Base-by-base conservation (phyloP, 2,888 invertebrate species). In the Adelphocoris suturalis region DNA sequence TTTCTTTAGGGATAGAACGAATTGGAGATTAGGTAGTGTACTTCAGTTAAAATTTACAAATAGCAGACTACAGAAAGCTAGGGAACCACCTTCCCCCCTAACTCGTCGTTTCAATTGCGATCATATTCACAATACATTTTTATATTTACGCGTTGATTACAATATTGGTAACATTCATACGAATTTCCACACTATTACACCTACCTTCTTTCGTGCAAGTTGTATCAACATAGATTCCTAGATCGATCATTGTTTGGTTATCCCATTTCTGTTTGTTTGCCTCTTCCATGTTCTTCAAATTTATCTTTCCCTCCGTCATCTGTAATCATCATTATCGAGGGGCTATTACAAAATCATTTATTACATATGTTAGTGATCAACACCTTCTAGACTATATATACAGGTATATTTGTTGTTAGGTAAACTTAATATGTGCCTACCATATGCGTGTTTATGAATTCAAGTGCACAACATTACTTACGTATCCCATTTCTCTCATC, bases 211-310 rank as follows among this genome's bases (percentile, higher is more conserved):
- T 23, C 9, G 68, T 23, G 27, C 68, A 68, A 23, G 68, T 23
- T 27, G 0, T 68, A 13, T 68, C 68, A 23, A 68, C 68, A 27
- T 23, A 27, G 9, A 68, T 68, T 12, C 68, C 68, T 23, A 12
- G 19, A 23, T 68, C 13, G 19, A 68, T 68, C 27, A 68, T 68
- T 68, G 5, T 13, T 68, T 23, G 68, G 27, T 68, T 23, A 19
- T 68, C 68, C 68, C 68, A 68, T 68, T 68, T 68, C 68, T 68
- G 68, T 23, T 68, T 68, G 23, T 68, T 68, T 12, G 68, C 68
- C 23, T 68, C 23, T 68, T 23, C 68, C 68, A 68, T 68, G 27
- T 68, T 68, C 27, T 23, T 23, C 68, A 68, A 4, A 23, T 68
- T 68, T 19, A 68, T 23, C 23, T 68, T 13, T 23, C 68, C 68